Base-by-base conservation (phyloP, 2,888 invertebrate species). In the Agrotis puta region DNA sequence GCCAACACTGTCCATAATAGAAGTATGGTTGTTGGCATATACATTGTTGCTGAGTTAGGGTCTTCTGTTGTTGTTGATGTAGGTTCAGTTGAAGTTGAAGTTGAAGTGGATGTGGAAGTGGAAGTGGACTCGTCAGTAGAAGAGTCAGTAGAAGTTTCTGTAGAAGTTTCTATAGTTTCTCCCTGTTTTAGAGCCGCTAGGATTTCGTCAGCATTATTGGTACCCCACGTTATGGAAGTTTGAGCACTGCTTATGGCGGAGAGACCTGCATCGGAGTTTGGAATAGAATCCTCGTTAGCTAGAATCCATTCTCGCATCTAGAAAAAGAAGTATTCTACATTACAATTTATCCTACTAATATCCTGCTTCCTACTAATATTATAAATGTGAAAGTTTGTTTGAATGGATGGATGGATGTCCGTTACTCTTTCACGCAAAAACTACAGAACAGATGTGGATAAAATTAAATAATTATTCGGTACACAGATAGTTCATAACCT, bases 261-360 rank as follows among this genome's bases (percentile, higher is more conserved):
- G 2, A 94, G 73, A 7, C 94, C 95, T 0, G 87, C 80, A 2
- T 77, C 65, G 59, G 81, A 91, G 67, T 94, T 93, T 0, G 95
- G 94, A 48, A 94, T 81, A 0, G 79, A 54, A 2, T 65, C 77
- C 61, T 89, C 85, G 64, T 92, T 92, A 0, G 45, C 81, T 7
- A 66, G 73, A 1, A 96, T 88, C 96, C 96, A 95, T 50, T 85
- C 48, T 64, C 94, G 92, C 95, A 95, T 94, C 95, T 96, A 84
- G 18, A 87, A 88, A 72, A 9, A 47, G n/a, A 67, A n/a, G 54
- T 39, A 11, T 2, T 39, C 39, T 39, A 11, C 39, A 39, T 39
- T 39, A 39, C 9, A 39, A 39, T 39, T 39, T 39, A 11, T 11
- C 39, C 39, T 39, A 39, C 11, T 39, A 39, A n/a, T n/a, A n/a